phyloP scores from a whole-genome alignment of 2,888 invertebrate species.

The Amiota mariae region DNA sequence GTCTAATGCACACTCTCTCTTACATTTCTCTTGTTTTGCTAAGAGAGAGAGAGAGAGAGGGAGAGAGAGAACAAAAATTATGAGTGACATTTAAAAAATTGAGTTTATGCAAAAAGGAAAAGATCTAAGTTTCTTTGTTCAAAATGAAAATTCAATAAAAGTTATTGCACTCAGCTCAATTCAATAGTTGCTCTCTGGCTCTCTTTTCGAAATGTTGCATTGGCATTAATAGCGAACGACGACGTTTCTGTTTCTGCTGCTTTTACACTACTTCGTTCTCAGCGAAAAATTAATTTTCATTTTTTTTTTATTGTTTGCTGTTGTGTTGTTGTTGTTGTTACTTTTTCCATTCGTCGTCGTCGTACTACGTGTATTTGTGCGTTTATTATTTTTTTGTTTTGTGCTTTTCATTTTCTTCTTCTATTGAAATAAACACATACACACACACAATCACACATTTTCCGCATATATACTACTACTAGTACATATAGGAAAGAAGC shows the following conservation, averaged over 20 bases:
- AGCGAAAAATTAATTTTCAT: background rate
- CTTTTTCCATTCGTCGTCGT: background rate
- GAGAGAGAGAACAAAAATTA: too few relatives aligned
- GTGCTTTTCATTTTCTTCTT: too few relatives aligned
- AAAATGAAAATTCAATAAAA: slow-evolving; percentile 29
- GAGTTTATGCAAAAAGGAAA: background rate
- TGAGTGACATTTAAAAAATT: too few relatives aligned
- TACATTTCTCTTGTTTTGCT: too few relatives aligned
- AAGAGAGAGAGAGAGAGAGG: too few relatives aligned
- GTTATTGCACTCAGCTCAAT: slow-evolving; percentile 20
- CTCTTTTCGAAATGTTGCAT: slow-evolving; percentile 6
- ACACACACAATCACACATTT: background rate
- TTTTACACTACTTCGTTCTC: background rate
- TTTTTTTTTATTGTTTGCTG: background rate
- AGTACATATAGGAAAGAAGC: too few relatives aligned
- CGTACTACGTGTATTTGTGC: background rate
- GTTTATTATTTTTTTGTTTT: slow-evolving; percentile 37
- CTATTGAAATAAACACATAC: background rate
- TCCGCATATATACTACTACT: too few relatives aligned
- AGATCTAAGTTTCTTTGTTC: background rate
- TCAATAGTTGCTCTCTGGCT: slow-evolving; percentile 23
- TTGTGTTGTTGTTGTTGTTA: slow-evolving; percentile 4
- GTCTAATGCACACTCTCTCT: background rate
- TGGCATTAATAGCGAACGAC: background rate
- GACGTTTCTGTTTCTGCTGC: slow-evolving; percentile 2